These are phyloP conservation scores for Ophioninae sp. DNA, from an alignment of 2,888 invertebrate species.

Conservation along the genomic window DNA sequence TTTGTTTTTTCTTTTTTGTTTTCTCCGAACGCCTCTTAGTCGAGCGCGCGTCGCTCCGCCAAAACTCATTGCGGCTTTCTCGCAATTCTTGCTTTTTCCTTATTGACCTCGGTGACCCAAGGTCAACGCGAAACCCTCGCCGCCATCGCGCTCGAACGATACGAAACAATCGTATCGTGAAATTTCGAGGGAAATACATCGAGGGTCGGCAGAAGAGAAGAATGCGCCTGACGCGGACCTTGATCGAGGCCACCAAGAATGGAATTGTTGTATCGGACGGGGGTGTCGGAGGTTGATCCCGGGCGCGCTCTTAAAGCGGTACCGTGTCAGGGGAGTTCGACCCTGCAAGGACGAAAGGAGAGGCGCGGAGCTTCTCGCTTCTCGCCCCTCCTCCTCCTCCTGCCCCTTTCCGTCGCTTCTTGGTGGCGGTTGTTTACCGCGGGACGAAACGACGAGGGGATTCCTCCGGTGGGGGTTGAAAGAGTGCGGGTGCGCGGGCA, in stretches of 20 bases:
- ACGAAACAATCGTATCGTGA: too few species aligned
- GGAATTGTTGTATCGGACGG: too few species aligned
- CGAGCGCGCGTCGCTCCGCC: too few species aligned
- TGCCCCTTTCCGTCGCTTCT: too few species aligned
- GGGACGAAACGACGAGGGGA: constrained; percentile 1
- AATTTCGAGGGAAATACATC: too few species aligned
- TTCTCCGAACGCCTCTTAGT: not conserved
- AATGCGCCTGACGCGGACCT: too few species aligned
- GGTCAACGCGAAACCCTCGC: too few species aligned
- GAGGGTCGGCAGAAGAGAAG: too few species aligned
- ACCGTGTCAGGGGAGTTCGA: not conserved
- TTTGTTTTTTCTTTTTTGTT: constrained; percentile 22
- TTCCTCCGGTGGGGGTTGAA: constrained; percentile 53
- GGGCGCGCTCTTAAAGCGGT: not conserved
- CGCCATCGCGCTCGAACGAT: too few species aligned
- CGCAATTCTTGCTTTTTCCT: not conserved
- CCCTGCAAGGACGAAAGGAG: constrained; percentile 9
- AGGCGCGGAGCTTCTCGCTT: constrained; percentile 1
- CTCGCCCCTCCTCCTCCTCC: too few species aligned
- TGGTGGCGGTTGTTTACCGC: not conserved
- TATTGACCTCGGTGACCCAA: too few species aligned
- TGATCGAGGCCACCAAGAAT: too few species aligned
- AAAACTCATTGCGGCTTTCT: not conserved
- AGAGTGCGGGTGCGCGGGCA: constrained; percentile 74
- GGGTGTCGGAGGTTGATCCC: not conserved